Evolutionary conservation across 2,888 invertebrate species (phyloP).

Genomic region (Emmelina monodactyla): DNA sequence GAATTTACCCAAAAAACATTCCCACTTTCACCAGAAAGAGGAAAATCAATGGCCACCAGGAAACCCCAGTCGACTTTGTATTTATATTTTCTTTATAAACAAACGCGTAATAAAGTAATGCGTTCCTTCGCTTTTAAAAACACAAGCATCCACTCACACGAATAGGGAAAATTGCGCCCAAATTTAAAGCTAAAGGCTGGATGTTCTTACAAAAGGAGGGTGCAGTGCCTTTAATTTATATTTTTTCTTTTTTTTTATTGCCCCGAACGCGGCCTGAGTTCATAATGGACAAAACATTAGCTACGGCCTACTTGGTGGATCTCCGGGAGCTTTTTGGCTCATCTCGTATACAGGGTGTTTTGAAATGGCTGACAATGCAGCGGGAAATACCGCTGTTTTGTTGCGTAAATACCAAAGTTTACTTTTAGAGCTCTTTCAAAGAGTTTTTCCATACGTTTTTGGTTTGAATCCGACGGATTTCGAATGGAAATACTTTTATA

Average conservation of each 20-base stretch:
- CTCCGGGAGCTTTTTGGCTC: slow-evolving; percentile 48
- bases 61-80: too few species aligned
- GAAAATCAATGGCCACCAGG: too few species aligned
- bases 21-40: too few species aligned
- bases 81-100: background rate
- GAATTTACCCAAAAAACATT: too few species aligned
- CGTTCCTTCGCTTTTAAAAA: background rate
- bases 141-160: background rate
- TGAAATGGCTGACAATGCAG: background rate
- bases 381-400: too few species aligned
- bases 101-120: background rate
- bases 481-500: too few species aligned
- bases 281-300: slow-evolving; percentile 60
- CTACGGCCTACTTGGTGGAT: slow-evolving; percentile 47
- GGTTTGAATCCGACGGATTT: too few species aligned
- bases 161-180: background rate
- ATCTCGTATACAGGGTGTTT: slow-evolving; percentile 13
- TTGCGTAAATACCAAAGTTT: too few species aligned
- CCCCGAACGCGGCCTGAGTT: slow-evolving; percentile 28
- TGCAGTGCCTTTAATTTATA: slow-evolving; percentile 38
- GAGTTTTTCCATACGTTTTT: too few species aligned
- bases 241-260: slow-evolving; percentile 28
- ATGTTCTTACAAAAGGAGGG: background rate
- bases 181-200: background rate
- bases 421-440: too few species aligned